Conservation (phyloP, 1,140 invertebrate species). For the Araneus ventricosus region DNA sequence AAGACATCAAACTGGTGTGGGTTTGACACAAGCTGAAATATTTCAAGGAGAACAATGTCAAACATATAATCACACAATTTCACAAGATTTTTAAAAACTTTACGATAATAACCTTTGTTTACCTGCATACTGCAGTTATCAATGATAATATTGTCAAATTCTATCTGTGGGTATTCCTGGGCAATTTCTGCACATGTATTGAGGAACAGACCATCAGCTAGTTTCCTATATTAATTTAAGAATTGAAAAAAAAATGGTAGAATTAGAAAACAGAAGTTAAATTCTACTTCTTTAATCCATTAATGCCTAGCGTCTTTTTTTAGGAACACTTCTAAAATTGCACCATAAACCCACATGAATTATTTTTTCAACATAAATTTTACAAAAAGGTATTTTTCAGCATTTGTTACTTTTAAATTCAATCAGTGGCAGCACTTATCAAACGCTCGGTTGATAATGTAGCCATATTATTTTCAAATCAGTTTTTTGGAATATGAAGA, state of each 20-base stretch:
- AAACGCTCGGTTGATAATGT: too few relatives aligned
- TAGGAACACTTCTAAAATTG: too few relatives aligned
- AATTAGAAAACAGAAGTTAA: too few relatives aligned
- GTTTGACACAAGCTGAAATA: slow-evolving; percentile 88
- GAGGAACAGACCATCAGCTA: slow-evolving; percentile 97
- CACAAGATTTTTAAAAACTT: not conserved
- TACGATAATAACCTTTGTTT: slow-evolving; percentile 76
- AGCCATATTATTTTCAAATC: too few relatives aligned
- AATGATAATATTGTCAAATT: slow-evolving; percentile 98
- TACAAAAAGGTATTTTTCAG: too few relatives aligned
- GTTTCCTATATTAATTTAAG: slow-evolving; percentile 84
- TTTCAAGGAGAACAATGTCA: not conserved
- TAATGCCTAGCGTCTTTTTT: too few relatives aligned
- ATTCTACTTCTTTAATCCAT: too few relatives aligned
- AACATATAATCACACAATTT: not conserved
- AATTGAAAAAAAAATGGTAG: slow-evolving; percentile 49
- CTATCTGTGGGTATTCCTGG: slow-evolving; percentile 97
- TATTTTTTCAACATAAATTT: too few relatives aligned
- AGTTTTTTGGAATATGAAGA: too few relatives aligned
- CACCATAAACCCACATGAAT: too few relatives aligned
- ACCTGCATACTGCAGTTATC: slow-evolving; percentile 98
- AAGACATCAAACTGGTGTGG: slow-evolving; percentile 99
- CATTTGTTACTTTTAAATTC: too few relatives aligned
- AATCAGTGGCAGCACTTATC: too few relatives aligned
- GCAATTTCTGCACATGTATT: slow-evolving; percentile 92